Evolutionary conservation across 2,797 vertebrate species (phyloP).

Genomic region (Monodelphis domestica): DNA sequence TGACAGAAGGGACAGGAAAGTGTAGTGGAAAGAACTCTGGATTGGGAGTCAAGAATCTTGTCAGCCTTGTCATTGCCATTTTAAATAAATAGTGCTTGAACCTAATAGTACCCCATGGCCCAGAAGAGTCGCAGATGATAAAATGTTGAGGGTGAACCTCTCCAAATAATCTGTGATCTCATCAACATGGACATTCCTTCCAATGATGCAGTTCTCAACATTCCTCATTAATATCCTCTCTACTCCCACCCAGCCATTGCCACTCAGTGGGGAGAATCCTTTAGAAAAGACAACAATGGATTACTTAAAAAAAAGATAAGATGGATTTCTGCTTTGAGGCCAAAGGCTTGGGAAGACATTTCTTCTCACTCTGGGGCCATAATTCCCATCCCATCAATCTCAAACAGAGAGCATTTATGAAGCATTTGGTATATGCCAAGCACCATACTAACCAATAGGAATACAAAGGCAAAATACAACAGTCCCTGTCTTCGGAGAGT

Average conservation of each 20-base stretch:
- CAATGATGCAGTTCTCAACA: neutral
- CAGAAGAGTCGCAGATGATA: neutral
- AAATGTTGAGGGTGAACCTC: neutral
- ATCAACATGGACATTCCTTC: neutral
- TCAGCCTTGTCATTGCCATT: neutral
- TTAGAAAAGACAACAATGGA: neutral
- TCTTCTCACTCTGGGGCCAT: no score
- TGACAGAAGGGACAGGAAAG: neutral
- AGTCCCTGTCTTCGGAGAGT: neutral
- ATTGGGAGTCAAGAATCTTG: neutral
- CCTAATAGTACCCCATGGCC: neutral
- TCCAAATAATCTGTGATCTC: neutral
- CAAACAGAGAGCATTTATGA: neutral
- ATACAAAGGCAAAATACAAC: neutral
- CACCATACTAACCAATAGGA: neutral
- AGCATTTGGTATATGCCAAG: neutral
- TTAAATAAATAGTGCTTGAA: neutral
- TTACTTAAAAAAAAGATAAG: neutral
- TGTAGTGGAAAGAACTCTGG: neutral
- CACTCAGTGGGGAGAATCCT: neutral
- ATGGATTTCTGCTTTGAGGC: neutral
- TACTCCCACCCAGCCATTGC: neutral
- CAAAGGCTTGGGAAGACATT: neutral
- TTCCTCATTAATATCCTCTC: neutral
- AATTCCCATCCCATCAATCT: neutral